Base-by-base conservation (phyloP, 2,888 invertebrate species). In the Chamaedrilus cognettii region DNA sequence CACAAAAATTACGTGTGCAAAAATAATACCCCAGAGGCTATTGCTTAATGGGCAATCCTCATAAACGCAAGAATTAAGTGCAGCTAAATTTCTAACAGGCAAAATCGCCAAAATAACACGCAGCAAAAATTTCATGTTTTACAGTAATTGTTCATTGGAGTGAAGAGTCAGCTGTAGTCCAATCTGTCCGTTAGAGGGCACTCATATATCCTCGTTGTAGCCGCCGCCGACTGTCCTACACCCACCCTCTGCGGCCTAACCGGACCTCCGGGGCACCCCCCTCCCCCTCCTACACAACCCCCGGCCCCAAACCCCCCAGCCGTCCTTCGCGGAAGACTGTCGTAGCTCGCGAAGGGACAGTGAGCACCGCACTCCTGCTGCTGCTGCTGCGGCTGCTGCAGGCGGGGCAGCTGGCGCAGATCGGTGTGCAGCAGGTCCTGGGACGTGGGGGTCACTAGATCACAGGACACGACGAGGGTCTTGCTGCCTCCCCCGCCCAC, bases 381-480 rank as follows among this genome's bases (percentile, higher is more conserved):
- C 19, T 26, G 15, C 11, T 26, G 19, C 28, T 52, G 55, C 7
- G 28, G 7, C 7, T 11, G 28, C 15, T 7, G 5, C 42, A 42
- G 42, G 11, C 19, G 42, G 42, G 42, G 11, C 42, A 42, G 42
- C 7, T 52, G 55, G 7, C 26, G 55, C 26, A 52, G 19, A 52
- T 52, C 55, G 7, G 55, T 23, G 11, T 52, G 55, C 19, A 42
- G 42, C 11, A 42, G 42, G 26, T 62, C 62, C n/a, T 62, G 50
- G 7, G 62, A 49, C 5, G 52, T 62, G 28, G 62, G 62, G 30
- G 62, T 50, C n/a, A 49, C 34, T 31, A 62, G 31, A 30, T 62
- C 62, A 31, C 62, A 62, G 7, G 62, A 62, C 31, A 62, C 50
- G 49, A 62, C 62, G 30, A 62, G 62, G 51, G 62, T 62, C 31